Percentiles rank a stretch among this genome's conserved stretches.
Evolutionary conservation across 1,140 invertebrate species (phyloP).

Genomic region (Apocrypta bakeri): DNA sequence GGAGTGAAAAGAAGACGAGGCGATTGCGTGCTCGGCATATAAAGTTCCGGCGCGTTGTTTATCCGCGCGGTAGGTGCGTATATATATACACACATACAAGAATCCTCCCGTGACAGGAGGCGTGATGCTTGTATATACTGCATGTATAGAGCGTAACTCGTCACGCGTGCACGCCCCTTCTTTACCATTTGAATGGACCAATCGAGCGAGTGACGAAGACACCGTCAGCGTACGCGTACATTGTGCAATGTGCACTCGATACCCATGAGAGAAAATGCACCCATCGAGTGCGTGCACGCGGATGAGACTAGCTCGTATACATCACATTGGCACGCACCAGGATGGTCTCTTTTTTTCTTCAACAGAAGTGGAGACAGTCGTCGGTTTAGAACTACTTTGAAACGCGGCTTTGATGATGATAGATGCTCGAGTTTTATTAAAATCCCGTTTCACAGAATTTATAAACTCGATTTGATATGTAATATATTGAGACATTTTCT

Average conservation of each 20-base stretch:
- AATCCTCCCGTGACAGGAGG: conserved; percentile 60
- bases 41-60: conserved; percentile 13
- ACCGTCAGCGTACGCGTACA: conserved; percentile 39
- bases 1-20: not conserved
- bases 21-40: conserved; percentile 39
- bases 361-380: too few species aligned
- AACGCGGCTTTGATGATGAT: not conserved
- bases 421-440: not conserved
- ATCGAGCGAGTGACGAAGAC: conserved; percentile 62
- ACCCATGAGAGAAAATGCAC: conserved; percentile 69
- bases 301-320: not conserved
- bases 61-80: conserved; percentile 3
- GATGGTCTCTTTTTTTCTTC: not conserved
- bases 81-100: conserved; percentile 24
- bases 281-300: not conserved
- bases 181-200: conserved; percentile 70
- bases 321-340: not conserved
- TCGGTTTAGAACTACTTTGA: not conserved
- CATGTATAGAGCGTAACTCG: conserved; percentile 51
- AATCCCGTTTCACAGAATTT: not conserved
- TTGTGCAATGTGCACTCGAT: conserved; percentile 60
- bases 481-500: not conserved
- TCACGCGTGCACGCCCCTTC: conserved; percentile 58
- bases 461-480: not conserved
- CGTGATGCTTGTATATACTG: conserved; percentile 54